Conservation (phyloP, 2,797 vertebrate genomes). For the Sebastes taczanowskii region DNA sequence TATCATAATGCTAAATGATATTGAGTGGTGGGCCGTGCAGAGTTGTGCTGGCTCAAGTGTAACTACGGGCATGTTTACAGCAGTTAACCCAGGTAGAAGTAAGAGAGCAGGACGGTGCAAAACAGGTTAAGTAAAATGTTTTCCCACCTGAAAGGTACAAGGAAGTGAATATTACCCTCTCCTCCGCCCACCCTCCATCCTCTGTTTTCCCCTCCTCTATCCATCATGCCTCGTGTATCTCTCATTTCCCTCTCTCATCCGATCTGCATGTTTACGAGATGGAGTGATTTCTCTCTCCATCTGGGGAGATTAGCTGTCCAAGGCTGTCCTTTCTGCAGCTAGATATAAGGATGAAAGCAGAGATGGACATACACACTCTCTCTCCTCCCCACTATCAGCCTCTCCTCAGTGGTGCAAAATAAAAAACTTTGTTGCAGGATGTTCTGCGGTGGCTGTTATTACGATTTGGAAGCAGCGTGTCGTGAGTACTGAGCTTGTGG, state of each 20-base stretch:
- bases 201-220: slow-evolving; percentile 21
- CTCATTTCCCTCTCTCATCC: slow-evolving; percentile 68
- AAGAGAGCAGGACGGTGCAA: not conserved
- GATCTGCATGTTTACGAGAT: slow-evolving; percentile 85
- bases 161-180: slow-evolving; percentile 13
- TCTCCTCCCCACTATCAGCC: slow-evolving; percentile 11
- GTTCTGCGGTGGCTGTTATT: slow-evolving; percentile 81
- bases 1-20: not conserved
- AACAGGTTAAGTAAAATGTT: not conserved
- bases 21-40: not conserved
- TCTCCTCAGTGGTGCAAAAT: not conserved
- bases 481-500: slow-evolving; percentile 70
- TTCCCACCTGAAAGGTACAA: slow-evolving; percentile 11
- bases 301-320: slow-evolving; percentile 88
- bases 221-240: slow-evolving; percentile 44
- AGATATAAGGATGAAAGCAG: slow-evolving; percentile 76
- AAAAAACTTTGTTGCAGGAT: slow-evolving; percentile 51
- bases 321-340: slow-evolving; percentile 75
- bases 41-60: not conserved
- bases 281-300: slow-evolving; percentile 81
- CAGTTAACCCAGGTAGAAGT: not conserved
- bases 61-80: not conserved
- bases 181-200: not conserved
- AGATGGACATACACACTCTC: slow-evolving; percentile 24
- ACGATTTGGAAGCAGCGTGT: slow-evolving; percentile 72